phyloP scores from a whole-genome alignment of 2,113 vertebrate species.

The Macrotis lagotis region DNA sequence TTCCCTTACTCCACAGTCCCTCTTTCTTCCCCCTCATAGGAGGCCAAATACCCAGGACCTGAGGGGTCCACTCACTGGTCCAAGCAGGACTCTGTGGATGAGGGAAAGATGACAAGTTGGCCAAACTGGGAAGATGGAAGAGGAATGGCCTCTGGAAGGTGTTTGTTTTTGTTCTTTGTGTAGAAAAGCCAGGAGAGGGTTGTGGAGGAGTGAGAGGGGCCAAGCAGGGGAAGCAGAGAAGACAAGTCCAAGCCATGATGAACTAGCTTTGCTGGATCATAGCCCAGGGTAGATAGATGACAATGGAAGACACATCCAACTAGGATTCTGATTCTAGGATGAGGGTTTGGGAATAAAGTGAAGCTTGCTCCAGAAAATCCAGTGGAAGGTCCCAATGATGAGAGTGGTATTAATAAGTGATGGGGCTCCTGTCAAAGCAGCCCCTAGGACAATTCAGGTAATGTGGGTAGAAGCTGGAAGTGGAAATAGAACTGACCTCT shows the following conservation, averaged over 20 bases:
- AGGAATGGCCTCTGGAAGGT: not conserved
- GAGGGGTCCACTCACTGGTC: not conserved
- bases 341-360: not conserved
- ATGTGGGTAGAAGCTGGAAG: not conserved
- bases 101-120: not conserved
- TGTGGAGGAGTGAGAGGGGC: not conserved
- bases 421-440: not conserved
- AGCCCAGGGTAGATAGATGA: not conserved
- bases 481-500: not conserved
- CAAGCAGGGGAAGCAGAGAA: constrained; percentile 1
- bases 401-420: not conserved
- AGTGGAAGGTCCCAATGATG: not conserved
- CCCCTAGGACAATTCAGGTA: not conserved
- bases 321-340: constrained; percentile 46
- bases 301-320: not conserved
- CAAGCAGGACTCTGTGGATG: constrained; percentile 3
- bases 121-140: not conserved
- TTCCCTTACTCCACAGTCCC: constrained; percentile 3
- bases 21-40: not conserved
- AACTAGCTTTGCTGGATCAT: constrained; percentile 29
- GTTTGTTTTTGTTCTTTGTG: constrained; percentile 40
- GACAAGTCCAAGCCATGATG: constrained; percentile 37
- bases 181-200: not conserved
- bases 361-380: not conserved
- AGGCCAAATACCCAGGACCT: not conserved